These are phyloP conservation scores for Helicolenus hilgendorfi DNA, from an alignment of 2,797 vertebrate species.

Conservation along the genomic window DNA sequence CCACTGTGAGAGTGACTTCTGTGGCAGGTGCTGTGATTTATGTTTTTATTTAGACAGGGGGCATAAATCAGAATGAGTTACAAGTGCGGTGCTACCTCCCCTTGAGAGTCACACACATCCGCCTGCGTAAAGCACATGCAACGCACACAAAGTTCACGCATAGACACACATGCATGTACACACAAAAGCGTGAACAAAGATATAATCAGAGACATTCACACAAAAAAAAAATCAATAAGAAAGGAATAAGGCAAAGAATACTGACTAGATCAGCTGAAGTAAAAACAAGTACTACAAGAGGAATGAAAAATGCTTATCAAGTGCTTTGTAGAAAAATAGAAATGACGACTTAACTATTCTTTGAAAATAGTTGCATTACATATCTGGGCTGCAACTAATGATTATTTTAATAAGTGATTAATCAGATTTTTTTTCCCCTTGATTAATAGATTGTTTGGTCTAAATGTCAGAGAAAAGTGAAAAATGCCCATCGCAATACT, in stretches of 20 bases:
- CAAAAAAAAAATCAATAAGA: constrained; percentile 50
- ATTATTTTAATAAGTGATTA: neutral
- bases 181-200: constrained; percentile 37
- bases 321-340: neutral
- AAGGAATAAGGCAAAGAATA: constrained; percentile 46
- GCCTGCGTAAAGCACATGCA: constrained; percentile 53
- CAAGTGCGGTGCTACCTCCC: constrained; percentile 83
- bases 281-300: constrained; percentile 11
- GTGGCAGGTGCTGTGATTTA: constrained; percentile 90
- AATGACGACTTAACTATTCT: neutral
- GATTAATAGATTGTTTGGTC: neutral
- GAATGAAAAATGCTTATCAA: constrained; percentile 2
- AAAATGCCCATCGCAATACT: neutral
- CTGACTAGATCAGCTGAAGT: constrained; percentile 28
- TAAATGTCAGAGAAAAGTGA: neutral
- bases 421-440: neutral
- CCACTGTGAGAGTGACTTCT: constrained; percentile 88
- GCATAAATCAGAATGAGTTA: constrained; percentile 92
- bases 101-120: constrained; percentile 69
- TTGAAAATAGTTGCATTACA: neutral
- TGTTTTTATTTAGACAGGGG: constrained; percentile 89
- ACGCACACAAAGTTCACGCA: constrained; percentile 56
- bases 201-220: constrained; percentile 60
- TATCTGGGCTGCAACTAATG: neutral
- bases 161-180: constrained; percentile 19